These are phyloP conservation scores for Choreutis nemorana DNA, from an alignment of 2,888 invertebrate genomes.

Conservation along the genomic window DNA sequence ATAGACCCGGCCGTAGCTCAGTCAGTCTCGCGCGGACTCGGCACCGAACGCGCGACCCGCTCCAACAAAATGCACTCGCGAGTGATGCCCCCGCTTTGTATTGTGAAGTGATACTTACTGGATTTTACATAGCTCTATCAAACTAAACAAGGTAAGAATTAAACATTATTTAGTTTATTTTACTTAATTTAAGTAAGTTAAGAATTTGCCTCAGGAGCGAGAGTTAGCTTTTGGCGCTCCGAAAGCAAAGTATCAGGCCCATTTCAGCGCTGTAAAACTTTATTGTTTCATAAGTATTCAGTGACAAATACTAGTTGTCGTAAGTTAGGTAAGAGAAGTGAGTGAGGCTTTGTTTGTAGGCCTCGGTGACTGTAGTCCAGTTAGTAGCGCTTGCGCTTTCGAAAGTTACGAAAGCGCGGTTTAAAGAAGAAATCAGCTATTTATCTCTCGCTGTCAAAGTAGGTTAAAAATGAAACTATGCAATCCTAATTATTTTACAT, in stretches of 20 bases:
- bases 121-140: not conserved
- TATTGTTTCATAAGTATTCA: no score
- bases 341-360: no score
- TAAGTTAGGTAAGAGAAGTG: no score
- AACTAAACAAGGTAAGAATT: not conserved
- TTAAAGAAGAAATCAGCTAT: no score
- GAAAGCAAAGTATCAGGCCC: no score
- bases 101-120: slow-evolving; percentile 41
- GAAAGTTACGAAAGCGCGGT: slow-evolving; percentile 35
- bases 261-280: no score
- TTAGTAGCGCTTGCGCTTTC: no score
- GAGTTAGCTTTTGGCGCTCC: no score
- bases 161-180: not conserved
- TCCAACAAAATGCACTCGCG: slow-evolving; percentile 31
- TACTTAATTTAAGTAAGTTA: not conserved
- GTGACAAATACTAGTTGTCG: no score
- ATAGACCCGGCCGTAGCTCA: slow-evolving; percentile 1
- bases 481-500: not conserved
- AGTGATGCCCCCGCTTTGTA: slow-evolving; percentile 38
- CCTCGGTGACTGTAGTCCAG: slow-evolving; percentile 17
- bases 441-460: slow-evolving; percentile 10
- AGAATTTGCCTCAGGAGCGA: not conserved
- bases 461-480: slow-evolving; percentile 11
- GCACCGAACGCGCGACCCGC: slow-evolving; percentile 46
- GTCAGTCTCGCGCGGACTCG: slow-evolving; percentile 11